Conservation (phyloP, 2,113 vertebrate genomes). For the Pomatorhinus ruficollis region DNA sequence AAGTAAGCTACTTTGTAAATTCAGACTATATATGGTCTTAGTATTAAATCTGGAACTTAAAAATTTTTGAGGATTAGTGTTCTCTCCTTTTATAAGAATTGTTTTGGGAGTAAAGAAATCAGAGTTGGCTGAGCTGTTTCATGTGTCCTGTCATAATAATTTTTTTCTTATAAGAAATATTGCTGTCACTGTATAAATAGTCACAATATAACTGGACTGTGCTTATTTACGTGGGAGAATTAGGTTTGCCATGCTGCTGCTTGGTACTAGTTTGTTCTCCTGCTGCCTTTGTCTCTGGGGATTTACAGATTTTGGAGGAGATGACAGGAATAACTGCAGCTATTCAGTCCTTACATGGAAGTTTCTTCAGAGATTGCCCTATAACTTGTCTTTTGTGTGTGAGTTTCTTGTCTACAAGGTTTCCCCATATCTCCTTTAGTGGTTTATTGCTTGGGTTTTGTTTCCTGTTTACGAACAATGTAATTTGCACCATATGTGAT, state of each 20-base stretch:
- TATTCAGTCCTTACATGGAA: not conserved
- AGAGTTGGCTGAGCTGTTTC: not conserved
- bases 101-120: not conserved
- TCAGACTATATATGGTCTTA: not conserved
- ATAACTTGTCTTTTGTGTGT: not conserved
- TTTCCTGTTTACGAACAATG: constrained; percentile 1
- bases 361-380: not conserved
- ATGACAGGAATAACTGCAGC: not conserved
- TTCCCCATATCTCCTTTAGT: not conserved
- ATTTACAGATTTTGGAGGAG: not conserved
- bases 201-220: not conserved
- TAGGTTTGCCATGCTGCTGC: not conserved
- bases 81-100: not conserved
- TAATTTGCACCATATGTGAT: not conserved
- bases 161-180: not conserved
- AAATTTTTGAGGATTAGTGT: not conserved
- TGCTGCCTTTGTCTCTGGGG: not conserved
- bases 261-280: not conserved
- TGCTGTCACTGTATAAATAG: not conserved
- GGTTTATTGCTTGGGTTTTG: not conserved
- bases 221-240: not conserved
- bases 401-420: not conserved
- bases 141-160: not conserved
- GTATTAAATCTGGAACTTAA: not conserved
- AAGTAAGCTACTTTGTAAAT: not conserved